phyloP scores from a whole-genome alignment of 2,888 invertebrate species.

The Limnephilus lunatus region DNA sequence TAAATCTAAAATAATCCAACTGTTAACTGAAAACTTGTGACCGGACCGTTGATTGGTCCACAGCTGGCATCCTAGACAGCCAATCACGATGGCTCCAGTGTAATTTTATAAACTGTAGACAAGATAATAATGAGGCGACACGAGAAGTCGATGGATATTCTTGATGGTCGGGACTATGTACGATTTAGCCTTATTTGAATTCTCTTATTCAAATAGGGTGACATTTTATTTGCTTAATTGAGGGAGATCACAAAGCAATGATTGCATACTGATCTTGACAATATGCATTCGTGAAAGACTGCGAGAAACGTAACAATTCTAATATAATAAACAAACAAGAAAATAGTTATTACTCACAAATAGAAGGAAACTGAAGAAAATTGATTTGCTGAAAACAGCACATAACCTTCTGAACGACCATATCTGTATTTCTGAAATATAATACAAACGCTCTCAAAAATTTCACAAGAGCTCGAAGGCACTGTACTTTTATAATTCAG shows the following conservation, averaged over 20 bases:
- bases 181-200: slow-evolving; percentile 42
- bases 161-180: slow-evolving; percentile 33
- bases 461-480: too few species aligned
- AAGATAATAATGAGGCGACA: slow-evolving; percentile 52
- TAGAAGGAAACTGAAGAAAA: too few species aligned
- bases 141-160: slow-evolving; percentile 21
- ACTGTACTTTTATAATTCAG: too few species aligned
- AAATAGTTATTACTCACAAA: not conserved
- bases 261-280: not conserved
- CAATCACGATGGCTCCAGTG: slow-evolving; percentile 50
- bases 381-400: too few species aligned
- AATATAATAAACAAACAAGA: not conserved
- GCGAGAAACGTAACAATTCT: not conserved
- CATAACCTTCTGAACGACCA: too few species aligned
- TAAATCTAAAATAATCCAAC: not conserved
- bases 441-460: too few species aligned
- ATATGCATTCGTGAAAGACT: not conserved
- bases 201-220: not conserved
- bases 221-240: slow-evolving; percentile 40
- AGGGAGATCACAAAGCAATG: not conserved
- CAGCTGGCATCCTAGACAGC: slow-evolving; percentile 43
- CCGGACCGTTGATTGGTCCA: slow-evolving; percentile 15
- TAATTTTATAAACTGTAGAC: slow-evolving; percentile 57
- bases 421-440: too few species aligned
- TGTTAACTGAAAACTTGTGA: slow-evolving; percentile 8